phyloP scores from a whole-genome alignment of 2,113 vertebrate species.

The Cephalopholis sonnerati region DNA sequence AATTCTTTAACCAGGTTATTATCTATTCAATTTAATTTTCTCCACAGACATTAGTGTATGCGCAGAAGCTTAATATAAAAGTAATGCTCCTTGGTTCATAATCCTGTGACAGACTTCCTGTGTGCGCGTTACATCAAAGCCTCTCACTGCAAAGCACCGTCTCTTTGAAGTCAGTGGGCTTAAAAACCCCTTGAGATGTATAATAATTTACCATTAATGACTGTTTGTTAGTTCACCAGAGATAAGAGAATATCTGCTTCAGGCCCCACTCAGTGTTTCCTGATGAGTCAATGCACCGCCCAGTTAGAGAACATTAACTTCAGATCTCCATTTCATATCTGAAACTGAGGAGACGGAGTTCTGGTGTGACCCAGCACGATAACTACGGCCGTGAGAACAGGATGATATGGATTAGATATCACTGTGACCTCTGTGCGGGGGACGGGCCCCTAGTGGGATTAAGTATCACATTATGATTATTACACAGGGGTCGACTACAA shows the following conservation, averaged over 20 bases:
- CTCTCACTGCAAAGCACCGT: background rate
- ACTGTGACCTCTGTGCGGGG: background rate
- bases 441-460: background rate
- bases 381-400: background rate
- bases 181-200: slow-evolving; percentile 30
- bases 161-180: slow-evolving; percentile 58
- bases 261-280: background rate
- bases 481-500: background rate
- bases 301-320: background rate
- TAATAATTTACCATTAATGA: slow-evolving; percentile 55
- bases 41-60: background rate
- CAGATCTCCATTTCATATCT: background rate
- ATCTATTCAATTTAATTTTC: slow-evolving; percentile 14
- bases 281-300: background rate
- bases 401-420: background rate
- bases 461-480: background rate
- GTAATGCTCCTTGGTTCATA: slow-evolving; percentile 4
- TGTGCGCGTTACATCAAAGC: slow-evolving; percentile 45
- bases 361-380: background rate
- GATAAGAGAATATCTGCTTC: slow-evolving; percentile 37
- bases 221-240: slow-evolving; percentile 48
- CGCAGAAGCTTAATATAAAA: background rate
- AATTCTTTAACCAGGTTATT: background rate
- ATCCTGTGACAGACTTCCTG: slow-evolving; percentile 26
- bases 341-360: slow-evolving; percentile 9